A percentile compares a stretch with the other conserved stretches of the same genome.
These are phyloP conservation scores for Planiliza haematocheilus DNA, from an alignment of 2,113 vertebrate species.

Conservation along the genomic window DNA sequence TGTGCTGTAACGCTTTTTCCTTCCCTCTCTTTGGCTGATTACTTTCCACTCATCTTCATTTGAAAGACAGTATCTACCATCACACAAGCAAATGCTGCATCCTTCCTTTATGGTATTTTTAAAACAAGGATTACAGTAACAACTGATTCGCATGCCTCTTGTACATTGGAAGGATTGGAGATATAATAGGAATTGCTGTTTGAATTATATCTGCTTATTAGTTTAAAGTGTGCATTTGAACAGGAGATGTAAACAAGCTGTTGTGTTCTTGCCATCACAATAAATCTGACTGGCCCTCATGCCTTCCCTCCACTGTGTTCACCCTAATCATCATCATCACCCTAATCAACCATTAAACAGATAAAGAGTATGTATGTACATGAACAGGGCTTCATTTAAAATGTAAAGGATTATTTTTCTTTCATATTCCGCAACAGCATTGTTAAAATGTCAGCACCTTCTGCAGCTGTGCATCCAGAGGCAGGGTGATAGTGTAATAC, in stretches of 20 bases:
- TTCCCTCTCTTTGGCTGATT: constrained; percentile 12
- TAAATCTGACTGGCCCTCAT: not conserved
- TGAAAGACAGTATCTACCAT: constrained; percentile 27
- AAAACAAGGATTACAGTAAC: constrained; percentile 5
- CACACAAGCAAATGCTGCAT: not conserved
- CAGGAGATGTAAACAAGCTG: not conserved
- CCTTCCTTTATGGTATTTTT: constrained; percentile 17
- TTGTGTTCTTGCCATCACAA: not conserved
- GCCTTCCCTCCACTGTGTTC: too few species aligned
- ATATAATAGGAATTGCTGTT: not conserved
- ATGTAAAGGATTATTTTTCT: not conserved
- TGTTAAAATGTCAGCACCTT: not conserved
- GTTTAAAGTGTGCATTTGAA: not conserved
- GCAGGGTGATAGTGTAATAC: constrained; percentile 22
- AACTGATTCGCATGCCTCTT: not conserved
- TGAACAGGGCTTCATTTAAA: too few species aligned
- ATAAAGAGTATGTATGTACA: too few species aligned
- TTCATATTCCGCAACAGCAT: not conserved
- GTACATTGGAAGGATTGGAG: not conserved
- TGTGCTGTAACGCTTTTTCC: constrained; percentile 23
- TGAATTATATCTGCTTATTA: not conserved
- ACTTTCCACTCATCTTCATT: constrained; percentile 43
- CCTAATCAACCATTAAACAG: too few species aligned
- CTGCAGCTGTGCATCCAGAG: not conserved
- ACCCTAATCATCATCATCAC: too few species aligned